Percentiles rank a stretch among this genome's conserved stretches.
Conservation (phyloP, 2,797 vertebrate species). For the Pangasius macronema region DNA sequence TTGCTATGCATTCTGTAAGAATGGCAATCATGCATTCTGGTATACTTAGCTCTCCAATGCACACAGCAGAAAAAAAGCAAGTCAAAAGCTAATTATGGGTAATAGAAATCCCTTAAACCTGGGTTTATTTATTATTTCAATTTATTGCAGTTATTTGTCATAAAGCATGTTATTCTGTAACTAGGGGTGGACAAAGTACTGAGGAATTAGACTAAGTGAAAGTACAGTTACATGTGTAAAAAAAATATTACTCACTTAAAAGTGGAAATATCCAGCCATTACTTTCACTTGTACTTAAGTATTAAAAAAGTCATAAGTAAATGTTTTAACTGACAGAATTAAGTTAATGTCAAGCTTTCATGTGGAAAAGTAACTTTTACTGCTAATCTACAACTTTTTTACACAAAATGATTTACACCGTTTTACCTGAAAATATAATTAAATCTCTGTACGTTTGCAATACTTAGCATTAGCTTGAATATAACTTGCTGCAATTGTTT, state of each 20-base stretch:
- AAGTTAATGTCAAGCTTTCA: too few species aligned
- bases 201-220: too few species aligned
- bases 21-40: background rate
- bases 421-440: background rate
- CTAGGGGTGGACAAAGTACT: background rate
- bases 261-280: background rate
- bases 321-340: too few species aligned
- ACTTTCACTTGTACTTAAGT: too few species aligned
- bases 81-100: too few species aligned
- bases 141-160: background rate
- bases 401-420: too few species aligned
- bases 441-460: background rate
- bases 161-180: background rate
- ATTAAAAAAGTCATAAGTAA: too few species aligned
- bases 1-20: background rate
- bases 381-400: too few species aligned
- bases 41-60: too few species aligned
- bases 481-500: background rate
- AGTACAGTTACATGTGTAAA: too few species aligned
- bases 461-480: background rate
- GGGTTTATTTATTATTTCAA: background rate
- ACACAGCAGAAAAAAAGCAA: too few species aligned
- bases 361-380: too few species aligned
- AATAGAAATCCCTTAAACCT: background rate
- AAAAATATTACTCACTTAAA: background rate